Conservation (phyloP, 2,113 vertebrate genomes). For the Grammomys surdaster region DNA sequence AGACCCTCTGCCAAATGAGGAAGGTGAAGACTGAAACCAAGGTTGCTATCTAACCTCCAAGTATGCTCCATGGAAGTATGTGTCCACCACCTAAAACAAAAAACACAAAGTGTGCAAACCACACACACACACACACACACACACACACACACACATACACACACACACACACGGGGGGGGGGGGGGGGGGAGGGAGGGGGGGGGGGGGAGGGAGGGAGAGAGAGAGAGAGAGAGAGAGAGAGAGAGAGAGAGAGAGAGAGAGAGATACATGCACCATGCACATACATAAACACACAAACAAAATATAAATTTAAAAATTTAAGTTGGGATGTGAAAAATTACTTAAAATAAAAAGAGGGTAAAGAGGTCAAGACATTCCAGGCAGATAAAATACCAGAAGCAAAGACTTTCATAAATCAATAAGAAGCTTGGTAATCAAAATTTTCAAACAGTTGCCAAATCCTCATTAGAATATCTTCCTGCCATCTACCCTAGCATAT, state of each 20-base stretch:
- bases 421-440: not conserved
- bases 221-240: not conserved
- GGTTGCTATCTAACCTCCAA: not conserved
- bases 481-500: not conserved
- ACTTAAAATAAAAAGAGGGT: not conserved
- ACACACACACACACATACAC: too few species aligned
- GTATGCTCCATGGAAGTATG: too few species aligned
- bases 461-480: not conserved
- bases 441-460: not conserved
- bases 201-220: not conserved
- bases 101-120: not conserved
- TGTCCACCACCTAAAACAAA: not conserved
- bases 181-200: too few species aligned
- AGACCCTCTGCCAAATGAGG: too few species aligned
- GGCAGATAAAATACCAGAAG: not conserved
- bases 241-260: too few species aligned
- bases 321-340: not conserved
- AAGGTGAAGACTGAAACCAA: too few species aligned
- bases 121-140: not conserved
- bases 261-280: too few species aligned
- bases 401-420: constrained; percentile 18
- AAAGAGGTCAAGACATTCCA: not conserved
- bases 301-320: not conserved
- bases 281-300: not conserved
- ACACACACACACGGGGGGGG: too few species aligned